phyloP scores from a whole-genome alignment of 2,113 vertebrate genomes.

The Rattus rattus region DNA sequence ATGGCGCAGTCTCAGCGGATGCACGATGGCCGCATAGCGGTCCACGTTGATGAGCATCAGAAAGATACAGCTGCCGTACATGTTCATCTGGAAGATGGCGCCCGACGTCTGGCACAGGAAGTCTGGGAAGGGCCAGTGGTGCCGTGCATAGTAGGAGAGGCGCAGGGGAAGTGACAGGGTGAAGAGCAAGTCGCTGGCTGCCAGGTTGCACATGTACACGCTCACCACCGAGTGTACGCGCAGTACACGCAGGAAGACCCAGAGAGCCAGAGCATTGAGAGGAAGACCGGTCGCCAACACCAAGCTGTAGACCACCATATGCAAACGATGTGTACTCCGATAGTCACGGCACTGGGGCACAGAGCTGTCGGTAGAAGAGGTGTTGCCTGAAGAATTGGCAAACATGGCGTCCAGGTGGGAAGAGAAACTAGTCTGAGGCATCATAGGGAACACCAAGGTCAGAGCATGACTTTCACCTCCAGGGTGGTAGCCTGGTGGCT shows the following conservation, averaged over 20 bases:
- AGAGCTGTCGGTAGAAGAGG: neutral
- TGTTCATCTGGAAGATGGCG: constrained; percentile 92
- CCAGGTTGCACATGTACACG: constrained; percentile 91
- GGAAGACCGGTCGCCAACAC: constrained; percentile 83
- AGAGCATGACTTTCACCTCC: neutral
- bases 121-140: constrained; percentile 87
- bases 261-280: constrained; percentile 86
- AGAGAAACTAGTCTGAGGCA: neutral
- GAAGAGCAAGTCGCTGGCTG: constrained; percentile 89
- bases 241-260: constrained; percentile 86
- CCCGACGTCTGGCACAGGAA: constrained; percentile 88
- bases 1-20: constrained; percentile 88
- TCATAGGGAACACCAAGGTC: neutral
- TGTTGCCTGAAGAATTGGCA: neutral
- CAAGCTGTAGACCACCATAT: constrained; percentile 86
- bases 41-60: constrained; percentile 91
- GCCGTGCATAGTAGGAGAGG: constrained; percentile 86
- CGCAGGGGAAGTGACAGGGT: constrained; percentile 88
- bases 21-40: constrained; percentile 89
- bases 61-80: constrained; percentile 93
- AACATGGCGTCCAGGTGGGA: neutral
- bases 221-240: constrained; percentile 87
- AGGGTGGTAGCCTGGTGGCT: neutral
- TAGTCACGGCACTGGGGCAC: constrained; percentile 79
- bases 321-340: constrained; percentile 80